Evolutionary conservation across 37 sponge, comb jelly and placozoan genomes (phyloP).

Genomic region (Aplysina aerophoba): DNA sequence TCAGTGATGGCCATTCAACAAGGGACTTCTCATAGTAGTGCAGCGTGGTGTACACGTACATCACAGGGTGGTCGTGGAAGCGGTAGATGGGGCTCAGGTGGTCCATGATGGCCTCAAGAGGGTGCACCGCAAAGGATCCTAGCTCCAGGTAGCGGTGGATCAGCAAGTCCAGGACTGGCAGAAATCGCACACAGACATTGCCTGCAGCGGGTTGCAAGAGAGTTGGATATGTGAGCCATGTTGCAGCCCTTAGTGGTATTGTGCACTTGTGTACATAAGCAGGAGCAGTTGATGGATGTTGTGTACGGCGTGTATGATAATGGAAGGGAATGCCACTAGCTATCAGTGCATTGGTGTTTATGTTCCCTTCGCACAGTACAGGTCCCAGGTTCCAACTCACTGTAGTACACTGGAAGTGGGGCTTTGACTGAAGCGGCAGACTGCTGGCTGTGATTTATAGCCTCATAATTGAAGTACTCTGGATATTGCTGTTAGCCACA

Average conservation of each 20-base stretch:
- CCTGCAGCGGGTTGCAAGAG: constrained; percentile 45
- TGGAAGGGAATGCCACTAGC: no score
- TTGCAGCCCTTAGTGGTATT: no score
- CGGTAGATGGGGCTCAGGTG: constrained; percentile 65
- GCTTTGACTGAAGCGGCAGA: constrained; percentile 27
- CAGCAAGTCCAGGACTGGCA: constrained; percentile 74
- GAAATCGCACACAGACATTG: constrained; percentile 69
- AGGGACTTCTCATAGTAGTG: constrained; percentile 77
- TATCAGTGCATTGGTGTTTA: no score
- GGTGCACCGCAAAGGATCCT: constrained; percentile 32
- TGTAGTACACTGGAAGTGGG: constrained; percentile 73
- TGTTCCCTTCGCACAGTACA: no score
- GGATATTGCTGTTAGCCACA: constrained; percentile 50
- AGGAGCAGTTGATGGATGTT: no score
- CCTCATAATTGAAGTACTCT: constrained; percentile 59
- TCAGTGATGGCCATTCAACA: constrained; percentile 43
- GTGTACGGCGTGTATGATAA: no score
- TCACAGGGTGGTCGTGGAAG: constrained; percentile 78
- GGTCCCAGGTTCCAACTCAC: constrained; percentile 28
- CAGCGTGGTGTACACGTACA: constrained; percentile 77
- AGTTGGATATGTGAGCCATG: no score
- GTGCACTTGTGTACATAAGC: no score
- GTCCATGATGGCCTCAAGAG: constrained; percentile 59
- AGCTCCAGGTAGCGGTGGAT: constrained; percentile 82
- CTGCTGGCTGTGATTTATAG: neutral